phyloP scores from a whole-genome alignment of 1,140 invertebrate genomes.

The Heliothis subflexa region DNA sequence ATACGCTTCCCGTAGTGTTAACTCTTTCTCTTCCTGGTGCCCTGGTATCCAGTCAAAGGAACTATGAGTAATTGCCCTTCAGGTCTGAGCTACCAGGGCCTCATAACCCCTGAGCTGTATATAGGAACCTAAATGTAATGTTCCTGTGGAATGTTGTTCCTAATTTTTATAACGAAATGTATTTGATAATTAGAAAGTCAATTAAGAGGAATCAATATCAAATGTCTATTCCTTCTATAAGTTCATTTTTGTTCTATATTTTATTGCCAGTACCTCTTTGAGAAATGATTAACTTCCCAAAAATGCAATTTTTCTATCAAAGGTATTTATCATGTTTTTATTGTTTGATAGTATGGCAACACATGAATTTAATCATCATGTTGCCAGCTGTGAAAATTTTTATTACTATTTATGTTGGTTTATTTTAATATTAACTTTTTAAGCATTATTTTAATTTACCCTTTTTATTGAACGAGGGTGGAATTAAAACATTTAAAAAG shows the following conservation, averaged over 20 bases:
- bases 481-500: neutral
- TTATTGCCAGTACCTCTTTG: neutral
- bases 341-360: neutral
- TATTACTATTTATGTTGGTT: neutral
- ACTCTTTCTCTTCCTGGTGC: conserved; percentile 5
- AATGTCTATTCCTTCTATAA: neutral
- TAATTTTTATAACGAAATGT: neutral
- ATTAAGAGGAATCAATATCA: neutral
- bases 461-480: neutral
- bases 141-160: conserved; percentile 41
- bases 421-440: neutral
- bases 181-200: neutral
- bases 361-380: neutral
- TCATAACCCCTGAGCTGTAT: neutral
- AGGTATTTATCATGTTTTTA: neutral
- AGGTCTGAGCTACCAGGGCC: neutral
- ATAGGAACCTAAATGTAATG: conserved; percentile 4
- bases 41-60: conserved; percentile 13
- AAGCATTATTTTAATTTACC: neutral
- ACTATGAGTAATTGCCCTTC: neutral
- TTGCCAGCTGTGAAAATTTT: neutral
- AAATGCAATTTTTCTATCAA: neutral
- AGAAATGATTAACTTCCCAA: neutral
- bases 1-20: conserved; percentile 87
- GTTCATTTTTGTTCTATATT: neutral